Conservation (phyloP, 2,797 vertebrate species). For the Typhlichthys eigenmanni region DNA sequence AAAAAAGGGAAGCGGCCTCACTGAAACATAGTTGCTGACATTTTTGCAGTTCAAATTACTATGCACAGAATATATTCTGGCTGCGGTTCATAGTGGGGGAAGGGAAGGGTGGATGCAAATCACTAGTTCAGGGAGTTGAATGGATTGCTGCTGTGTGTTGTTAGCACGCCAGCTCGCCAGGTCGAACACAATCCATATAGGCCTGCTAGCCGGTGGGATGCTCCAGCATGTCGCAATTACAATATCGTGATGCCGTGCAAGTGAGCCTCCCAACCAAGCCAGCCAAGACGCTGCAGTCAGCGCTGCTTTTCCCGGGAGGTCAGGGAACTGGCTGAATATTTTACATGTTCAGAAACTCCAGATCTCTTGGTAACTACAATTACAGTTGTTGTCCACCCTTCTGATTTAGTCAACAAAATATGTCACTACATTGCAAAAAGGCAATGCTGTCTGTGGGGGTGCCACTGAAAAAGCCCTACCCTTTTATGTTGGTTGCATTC, state of each 20-base stretch:
- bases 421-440: too few relatives aligned
- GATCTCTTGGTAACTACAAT: too few relatives aligned
- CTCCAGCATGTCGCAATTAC: constrained; percentile 40
- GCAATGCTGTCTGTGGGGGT: too few relatives aligned
- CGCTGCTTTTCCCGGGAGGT: constrained; percentile 44
- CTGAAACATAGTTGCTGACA: constrained; percentile 58
- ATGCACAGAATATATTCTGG: constrained; percentile 40
- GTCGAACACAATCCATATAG: constrained; percentile 22
- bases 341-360: too few relatives aligned
- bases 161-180: constrained; percentile 10
- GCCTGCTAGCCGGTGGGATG: constrained; percentile 14
- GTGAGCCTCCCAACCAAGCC: constrained; percentile 39
- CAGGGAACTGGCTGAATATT: constrained; percentile 12
- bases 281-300: constrained; percentile 48
- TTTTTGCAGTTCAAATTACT: constrained; percentile 55
- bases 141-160: constrained; percentile 17
- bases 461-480: too few relatives aligned
- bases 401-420: too few relatives aligned
- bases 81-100: constrained; percentile 22
- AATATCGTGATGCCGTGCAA: constrained; percentile 25
- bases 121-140: constrained; percentile 36
- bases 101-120: constrained; percentile 5
- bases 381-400: too few relatives aligned
- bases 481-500: too few relatives aligned
- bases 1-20: constrained; percentile 43